A percentile compares a stretch with the other conserved stretches of the same genome.
Conservation (phyloP, 2,797 vertebrate species). For the Mormyrus proboscirostris region DNA sequence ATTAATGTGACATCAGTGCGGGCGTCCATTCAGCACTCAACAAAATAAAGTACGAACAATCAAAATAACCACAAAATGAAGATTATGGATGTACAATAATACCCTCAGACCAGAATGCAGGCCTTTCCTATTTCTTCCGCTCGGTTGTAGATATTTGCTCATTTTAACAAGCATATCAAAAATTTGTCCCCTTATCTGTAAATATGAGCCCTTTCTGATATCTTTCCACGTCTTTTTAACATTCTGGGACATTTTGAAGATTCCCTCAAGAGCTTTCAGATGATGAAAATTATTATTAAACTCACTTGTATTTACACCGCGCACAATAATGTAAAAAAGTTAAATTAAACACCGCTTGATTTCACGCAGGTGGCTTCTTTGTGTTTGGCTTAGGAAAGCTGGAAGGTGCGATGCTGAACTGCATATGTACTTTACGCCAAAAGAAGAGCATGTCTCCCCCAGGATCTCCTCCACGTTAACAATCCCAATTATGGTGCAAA, state of each 20-base stretch:
- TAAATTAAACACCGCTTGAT: constrained; percentile 32
- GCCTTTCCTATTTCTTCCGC: constrained; percentile 2
- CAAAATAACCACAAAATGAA: background rate
- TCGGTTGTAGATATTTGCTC: constrained; percentile 33
- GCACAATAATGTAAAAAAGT: constrained; percentile 38
- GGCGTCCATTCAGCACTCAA: background rate
- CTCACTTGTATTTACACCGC: constrained; percentile 38
- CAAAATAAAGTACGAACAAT: background rate
- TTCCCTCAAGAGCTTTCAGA: constrained; percentile 42
- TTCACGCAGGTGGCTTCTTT: constrained; percentile 21
- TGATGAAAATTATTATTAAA: constrained; percentile 46
- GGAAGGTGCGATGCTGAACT: constrained; percentile 25
- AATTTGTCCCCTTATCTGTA: background rate
- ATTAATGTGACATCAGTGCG: background rate
- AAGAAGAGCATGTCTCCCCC: constrained; percentile 58
- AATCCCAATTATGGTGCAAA: constrained; percentile 70
- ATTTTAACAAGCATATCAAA: constrained; percentile 32
- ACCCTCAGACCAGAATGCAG: background rate
- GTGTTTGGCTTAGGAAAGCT: constrained; percentile 6
- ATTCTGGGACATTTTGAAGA: constrained; percentile 45
- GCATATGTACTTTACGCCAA: constrained; percentile 69
- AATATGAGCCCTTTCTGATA: constrained; percentile 33
- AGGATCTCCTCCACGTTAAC: constrained; percentile 70
- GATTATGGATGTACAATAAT: background rate
- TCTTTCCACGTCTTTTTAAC: constrained; percentile 42